phyloP scores from a whole-genome alignment of 1,140 invertebrate genomes.

The Drosophila bipectinata region DNA sequence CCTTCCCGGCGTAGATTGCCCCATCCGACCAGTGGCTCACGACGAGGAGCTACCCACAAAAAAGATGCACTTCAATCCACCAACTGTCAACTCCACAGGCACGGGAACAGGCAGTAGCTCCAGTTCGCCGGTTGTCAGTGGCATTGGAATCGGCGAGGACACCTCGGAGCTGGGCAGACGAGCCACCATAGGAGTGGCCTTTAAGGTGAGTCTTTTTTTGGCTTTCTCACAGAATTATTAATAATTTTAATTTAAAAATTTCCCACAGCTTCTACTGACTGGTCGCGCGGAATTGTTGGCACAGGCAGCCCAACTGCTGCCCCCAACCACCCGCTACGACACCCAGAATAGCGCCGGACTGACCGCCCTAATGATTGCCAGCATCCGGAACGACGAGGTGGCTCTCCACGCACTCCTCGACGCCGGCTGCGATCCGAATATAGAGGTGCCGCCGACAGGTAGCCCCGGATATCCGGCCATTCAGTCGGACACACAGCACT shows the following conservation, averaged over 20 bases:
- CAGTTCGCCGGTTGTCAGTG: slow-evolving; percentile 45
- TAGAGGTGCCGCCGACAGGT: slow-evolving; percentile 86
- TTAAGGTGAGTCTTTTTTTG: slow-evolving; percentile 84
- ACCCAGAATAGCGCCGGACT: slow-evolving; percentile 92
- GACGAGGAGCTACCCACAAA: slow-evolving; percentile 84
- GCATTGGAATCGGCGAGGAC: slow-evolving; percentile 61
- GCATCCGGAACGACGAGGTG: slow-evolving; percentile 91
- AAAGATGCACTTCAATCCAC: slow-evolving; percentile 61
- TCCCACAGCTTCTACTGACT: slow-evolving; percentile 87
- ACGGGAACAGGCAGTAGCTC: slow-evolving; percentile 42
- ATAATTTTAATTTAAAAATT: background rate
- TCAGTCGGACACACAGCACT: slow-evolving; percentile 90
- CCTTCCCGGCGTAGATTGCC: slow-evolving; percentile 94
- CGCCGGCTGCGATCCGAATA: slow-evolving; percentile 90
- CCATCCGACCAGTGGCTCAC: slow-evolving; percentile 88
- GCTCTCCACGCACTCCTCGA: slow-evolving; percentile 90
- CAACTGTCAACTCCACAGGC: slow-evolving; percentile 19
- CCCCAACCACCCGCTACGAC: slow-evolving; percentile 88
- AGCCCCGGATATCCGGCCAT: slow-evolving; percentile 84
- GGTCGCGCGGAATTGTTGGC: slow-evolving; percentile 91
- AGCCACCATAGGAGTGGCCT: slow-evolving; percentile 91
- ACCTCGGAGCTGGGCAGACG: slow-evolving; percentile 84
- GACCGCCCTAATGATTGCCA: slow-evolving; percentile 92
- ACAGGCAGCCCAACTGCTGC: slow-evolving; percentile 91
- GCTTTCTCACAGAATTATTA: background rate